These are phyloP conservation scores for Astreopora myriophthalma DNA, from an alignment of 64 coral and sea anemone species.

Conservation along the genomic window DNA sequence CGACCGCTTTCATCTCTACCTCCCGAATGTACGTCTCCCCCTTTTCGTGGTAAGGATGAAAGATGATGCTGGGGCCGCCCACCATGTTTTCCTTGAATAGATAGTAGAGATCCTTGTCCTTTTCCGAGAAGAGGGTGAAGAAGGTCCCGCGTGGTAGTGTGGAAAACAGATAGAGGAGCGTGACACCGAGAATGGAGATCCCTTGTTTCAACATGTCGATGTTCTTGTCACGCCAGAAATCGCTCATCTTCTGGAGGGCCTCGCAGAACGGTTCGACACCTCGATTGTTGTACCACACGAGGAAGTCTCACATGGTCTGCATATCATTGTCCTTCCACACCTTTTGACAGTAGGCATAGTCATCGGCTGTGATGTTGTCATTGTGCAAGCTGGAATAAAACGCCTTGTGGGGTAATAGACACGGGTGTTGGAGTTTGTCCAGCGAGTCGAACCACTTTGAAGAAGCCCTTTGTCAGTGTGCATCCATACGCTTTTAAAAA, in stretches of 20 bases:
- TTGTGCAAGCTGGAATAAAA: conserved; percentile 20
- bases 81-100: conserved; percentile 24
- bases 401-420: background rate
- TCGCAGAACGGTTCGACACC: conserved; percentile 10
- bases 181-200: conserved; percentile 25
- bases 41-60: conserved; percentile 23
- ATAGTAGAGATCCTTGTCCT: conserved; percentile 10
- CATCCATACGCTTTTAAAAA: conserved; percentile 64
- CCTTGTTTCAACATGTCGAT: conserved; percentile 48
- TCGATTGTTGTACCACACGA: conserved; percentile 33
- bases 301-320: conserved; percentile 14
- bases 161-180: conserved; percentile 22
- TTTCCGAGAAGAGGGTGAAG: conserved; percentile 33
- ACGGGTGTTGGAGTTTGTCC: background rate
- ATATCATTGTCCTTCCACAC: conserved; percentile 18
- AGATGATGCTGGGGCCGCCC: conserved; percentile 39
- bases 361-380: background rate
- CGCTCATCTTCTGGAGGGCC: conserved; percentile 31
- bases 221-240: conserved; percentile 29
- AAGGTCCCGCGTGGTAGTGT: background rate
- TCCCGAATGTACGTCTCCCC: conserved; percentile 26
- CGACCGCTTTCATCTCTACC: conserved; percentile 4
- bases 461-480: conserved; percentile 23
- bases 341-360: conserved; percentile 15
- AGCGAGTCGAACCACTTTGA: background rate